These are phyloP conservation scores for Cirrhinus molitorella DNA, from an alignment of 2,797 vertebrate genomes.

Conservation along the genomic window DNA sequence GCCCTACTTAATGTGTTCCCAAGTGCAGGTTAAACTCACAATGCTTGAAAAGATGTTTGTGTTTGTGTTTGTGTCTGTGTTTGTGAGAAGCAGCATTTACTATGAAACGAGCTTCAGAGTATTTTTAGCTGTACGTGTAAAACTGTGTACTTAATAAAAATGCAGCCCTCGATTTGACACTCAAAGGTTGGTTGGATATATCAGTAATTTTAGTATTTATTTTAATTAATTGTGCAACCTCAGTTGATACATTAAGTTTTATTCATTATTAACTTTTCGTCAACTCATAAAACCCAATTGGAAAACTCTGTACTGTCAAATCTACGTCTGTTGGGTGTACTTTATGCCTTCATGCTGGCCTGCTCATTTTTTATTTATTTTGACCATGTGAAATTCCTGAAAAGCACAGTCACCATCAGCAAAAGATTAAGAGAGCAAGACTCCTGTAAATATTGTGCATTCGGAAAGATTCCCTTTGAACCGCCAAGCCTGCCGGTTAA, in stretches of 20 bases:
- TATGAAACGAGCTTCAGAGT: not conserved
- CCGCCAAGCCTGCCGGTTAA: not conserved
- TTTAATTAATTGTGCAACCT: not conserved
- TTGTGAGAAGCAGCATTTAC: not conserved
- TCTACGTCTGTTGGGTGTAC: not conserved
- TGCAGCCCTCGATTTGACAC: not conserved
- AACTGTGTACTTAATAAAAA: not conserved
- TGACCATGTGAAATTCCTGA: not conserved
- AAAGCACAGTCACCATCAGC: not conserved
- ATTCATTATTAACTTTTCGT: not conserved
- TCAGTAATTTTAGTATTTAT: not conserved
- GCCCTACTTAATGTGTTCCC: too few species aligned
- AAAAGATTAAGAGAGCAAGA: not conserved
- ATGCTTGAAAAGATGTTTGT: too few species aligned
- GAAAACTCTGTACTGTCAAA: not conserved
- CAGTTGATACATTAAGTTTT: not conserved
- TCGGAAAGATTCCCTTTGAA: conserved; percentile 1
- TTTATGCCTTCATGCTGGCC: not conserved
- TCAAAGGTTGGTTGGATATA: not conserved
- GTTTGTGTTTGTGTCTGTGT: not conserved
- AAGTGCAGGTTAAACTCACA: too few species aligned
- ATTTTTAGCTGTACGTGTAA: not conserved
- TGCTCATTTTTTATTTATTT: not conserved
- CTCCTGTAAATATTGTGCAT: conserved; percentile 5
- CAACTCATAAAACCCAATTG: not conserved